Conservation (phyloP, 2,797 vertebrate species). For the Choloepus didactylus region DNA sequence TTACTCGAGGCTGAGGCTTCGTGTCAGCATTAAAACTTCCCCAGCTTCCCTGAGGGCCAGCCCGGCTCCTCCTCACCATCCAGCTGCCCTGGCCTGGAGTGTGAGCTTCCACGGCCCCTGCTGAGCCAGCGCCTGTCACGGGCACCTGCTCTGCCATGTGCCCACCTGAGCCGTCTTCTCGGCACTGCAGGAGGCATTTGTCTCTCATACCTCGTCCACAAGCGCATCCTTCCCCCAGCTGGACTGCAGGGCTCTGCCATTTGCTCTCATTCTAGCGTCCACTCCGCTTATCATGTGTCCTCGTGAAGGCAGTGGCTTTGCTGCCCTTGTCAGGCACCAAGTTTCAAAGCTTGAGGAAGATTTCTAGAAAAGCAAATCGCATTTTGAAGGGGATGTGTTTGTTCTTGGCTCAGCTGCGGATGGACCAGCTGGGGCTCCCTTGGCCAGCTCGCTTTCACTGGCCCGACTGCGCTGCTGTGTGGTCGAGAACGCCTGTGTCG, state of each 20-base stretch:
- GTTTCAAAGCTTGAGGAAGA: background rate
- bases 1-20: background rate
- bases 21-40: too few species aligned
- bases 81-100: accelerated
- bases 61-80: background rate
- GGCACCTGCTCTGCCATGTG: accelerated
- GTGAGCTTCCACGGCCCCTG: too few species aligned
- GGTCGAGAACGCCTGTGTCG: accelerated
- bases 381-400: background rate
- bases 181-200: too few species aligned
- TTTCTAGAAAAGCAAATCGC: accelerated
- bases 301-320: background rate
- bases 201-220: background rate
- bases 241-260: accelerated
- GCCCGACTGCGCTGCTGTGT: accelerated
- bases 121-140: too few species aligned
- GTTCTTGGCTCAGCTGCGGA: accelerated
- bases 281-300: too few species aligned
- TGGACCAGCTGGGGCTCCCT: accelerated
- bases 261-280: too few species aligned
- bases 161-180: accelerated
- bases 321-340: background rate
- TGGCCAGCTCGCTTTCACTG: accelerated
- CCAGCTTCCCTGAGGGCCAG: too few species aligned
- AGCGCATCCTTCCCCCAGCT: accelerated